A percentile compares a stretch with the other conserved stretches of the same genome.
phyloP scores from a whole-genome alignment of 1,140 invertebrate genomes.

The Cylas formicarius region DNA sequence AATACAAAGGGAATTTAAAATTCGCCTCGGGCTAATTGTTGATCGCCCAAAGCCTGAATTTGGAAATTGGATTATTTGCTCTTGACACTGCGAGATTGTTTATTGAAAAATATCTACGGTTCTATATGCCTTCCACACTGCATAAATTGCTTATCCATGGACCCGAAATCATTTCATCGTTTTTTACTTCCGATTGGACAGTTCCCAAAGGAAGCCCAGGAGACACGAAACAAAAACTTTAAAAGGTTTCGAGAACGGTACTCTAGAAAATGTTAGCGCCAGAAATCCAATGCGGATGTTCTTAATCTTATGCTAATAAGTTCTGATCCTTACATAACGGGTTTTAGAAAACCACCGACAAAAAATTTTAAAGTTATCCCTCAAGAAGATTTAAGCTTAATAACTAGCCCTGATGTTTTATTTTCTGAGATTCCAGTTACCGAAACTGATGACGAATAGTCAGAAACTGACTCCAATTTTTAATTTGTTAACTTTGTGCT shows the following conservation, averaged over 20 bases:
- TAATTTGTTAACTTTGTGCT: too few relatives aligned
- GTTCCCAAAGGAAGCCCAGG: conserved; percentile 38
- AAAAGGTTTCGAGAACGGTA: conserved; percentile 25
- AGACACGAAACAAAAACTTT: conserved; percentile 37
- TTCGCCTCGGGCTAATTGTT: too few relatives aligned
- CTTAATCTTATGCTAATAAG: conserved; percentile 26
- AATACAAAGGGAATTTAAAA: too few relatives aligned
- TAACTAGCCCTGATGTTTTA: too few relatives aligned
- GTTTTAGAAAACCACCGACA: too few relatives aligned
- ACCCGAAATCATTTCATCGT: conserved; percentile 25
- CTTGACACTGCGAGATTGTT: conserved; percentile 27
- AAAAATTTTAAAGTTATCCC: too few relatives aligned
- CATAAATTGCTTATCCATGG: conserved; percentile 40
- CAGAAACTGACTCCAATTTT: too few relatives aligned
- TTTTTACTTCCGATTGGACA: conserved; percentile 36
- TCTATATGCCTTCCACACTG: conserved; percentile 34
- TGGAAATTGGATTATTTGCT: neutral
- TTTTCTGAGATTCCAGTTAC: too few relatives aligned
- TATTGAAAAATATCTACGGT: conserved; percentile 33
- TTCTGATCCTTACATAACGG: too few relatives aligned
- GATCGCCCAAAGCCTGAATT: too few relatives aligned
- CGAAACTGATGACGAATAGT: too few relatives aligned
- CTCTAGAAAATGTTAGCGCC: conserved; percentile 23
- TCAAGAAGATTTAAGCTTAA: too few relatives aligned
- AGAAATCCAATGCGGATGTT: conserved; percentile 26